Conservation (phyloP, 1,140 invertebrate genomes). For the Aphidius gifuensis region DNA sequence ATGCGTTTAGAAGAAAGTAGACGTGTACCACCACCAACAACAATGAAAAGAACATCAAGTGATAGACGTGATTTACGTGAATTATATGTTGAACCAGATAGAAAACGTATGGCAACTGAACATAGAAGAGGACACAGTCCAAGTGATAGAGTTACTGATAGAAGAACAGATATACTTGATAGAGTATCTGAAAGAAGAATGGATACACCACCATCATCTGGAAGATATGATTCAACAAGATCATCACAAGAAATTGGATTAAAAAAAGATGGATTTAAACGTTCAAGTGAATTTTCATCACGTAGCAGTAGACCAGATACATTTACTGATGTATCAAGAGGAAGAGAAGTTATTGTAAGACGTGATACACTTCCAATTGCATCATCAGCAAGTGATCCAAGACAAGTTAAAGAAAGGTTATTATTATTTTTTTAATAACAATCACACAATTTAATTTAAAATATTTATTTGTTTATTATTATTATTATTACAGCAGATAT, state of each 20-base stretch:
- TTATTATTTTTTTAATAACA: conserved; percentile 12
- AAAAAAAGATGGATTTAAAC: conserved; percentile 48
- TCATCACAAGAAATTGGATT: conserved; percentile 46
- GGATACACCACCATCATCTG: conserved; percentile 38
- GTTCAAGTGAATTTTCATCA: conserved; percentile 45
- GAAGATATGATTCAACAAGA: conserved; percentile 49
- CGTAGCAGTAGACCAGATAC: conserved; percentile 47
- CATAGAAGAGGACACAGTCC: conserved; percentile 46
- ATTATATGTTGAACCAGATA: conserved; percentile 44
- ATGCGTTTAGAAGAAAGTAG: conserved; percentile 54
- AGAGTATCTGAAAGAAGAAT: conserved; percentile 48
- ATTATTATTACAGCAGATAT: conserved; percentile 34
- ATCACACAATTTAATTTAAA: background rate
- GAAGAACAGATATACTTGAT: conserved; percentile 45
- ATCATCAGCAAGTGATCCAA: conserved; percentile 44
- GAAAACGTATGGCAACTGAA: conserved; percentile 46
- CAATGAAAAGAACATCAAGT: conserved; percentile 45
- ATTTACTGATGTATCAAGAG: conserved; percentile 46
- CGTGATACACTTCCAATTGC: conserved; percentile 41
- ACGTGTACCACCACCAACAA: conserved; percentile 46
- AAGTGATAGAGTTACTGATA: conserved; percentile 40
- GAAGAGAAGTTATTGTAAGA: conserved; percentile 49
- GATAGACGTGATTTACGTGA: conserved; percentile 48
- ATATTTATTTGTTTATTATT: conserved; percentile 21
- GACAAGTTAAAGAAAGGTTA: conserved; percentile 51